Evolutionary conservation across 2,888 invertebrate genomes (phyloP).

Genomic region (Limnephilus auricula): DNA sequence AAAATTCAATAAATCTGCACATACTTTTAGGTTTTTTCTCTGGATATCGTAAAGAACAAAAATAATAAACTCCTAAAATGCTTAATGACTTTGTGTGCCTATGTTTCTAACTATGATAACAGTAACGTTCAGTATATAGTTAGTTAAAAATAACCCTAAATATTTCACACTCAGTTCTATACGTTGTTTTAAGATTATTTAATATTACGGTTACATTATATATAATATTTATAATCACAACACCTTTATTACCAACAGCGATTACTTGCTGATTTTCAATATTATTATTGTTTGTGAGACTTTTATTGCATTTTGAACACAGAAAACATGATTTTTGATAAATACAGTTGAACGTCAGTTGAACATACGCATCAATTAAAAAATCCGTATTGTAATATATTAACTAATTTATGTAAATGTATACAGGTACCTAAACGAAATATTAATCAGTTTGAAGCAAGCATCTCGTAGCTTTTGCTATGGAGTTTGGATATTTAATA

Average conservation of each 20-base stretch:
- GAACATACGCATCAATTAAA: neutral
- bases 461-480: too few relatives aligned
- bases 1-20: too few relatives aligned
- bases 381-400: neutral
- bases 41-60: neutral
- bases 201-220: neutral
- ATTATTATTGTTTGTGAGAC: slow-evolving; percentile 29
- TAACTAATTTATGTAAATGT: neutral
- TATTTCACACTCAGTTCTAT: slow-evolving; percentile 34
- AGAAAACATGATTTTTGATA: neutral
- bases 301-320: slow-evolving; percentile 16
- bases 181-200: slow-evolving; percentile 8
- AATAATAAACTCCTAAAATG: neutral
- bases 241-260: slow-evolving; percentile 32
- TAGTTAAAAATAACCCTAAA: neutral
- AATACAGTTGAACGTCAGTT: neutral
- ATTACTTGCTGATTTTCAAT: slow-evolving; percentile 5
- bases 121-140: neutral
- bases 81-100: neutral
- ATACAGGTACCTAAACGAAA: neutral
- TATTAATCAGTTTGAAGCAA: neutral
- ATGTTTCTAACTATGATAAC: slow-evolving; percentile 1
- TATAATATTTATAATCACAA: slow-evolving; percentile 30
- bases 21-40: too few relatives aligned
- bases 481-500: too few relatives aligned